These are phyloP conservation scores for Salpingus planirostris DNA, from an alignment of 2,888 invertebrate genomes.

Conservation along the genomic window DNA sequence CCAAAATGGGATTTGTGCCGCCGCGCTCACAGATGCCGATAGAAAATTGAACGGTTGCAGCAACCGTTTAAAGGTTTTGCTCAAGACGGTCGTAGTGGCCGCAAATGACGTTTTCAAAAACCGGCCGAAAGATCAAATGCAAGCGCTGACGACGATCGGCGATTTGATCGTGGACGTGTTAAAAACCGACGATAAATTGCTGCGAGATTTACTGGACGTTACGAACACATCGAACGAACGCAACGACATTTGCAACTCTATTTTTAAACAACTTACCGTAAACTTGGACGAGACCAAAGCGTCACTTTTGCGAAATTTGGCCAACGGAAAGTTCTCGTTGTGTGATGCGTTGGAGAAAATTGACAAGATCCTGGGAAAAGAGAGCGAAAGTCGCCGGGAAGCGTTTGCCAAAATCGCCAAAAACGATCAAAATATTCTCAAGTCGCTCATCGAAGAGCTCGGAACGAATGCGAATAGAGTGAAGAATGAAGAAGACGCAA, in stretches of 20 bases:
- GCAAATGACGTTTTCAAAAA: slow-evolving; percentile 40
- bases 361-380: slow-evolving; percentile 51
- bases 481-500: slow-evolving; percentile 57
- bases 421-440: slow-evolving; percentile 51
- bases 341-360: slow-evolving; percentile 54
- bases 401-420: slow-evolving; percentile 54
- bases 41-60: slow-evolving; percentile 30
- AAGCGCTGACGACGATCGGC: slow-evolving; percentile 35
- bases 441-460: slow-evolving; percentile 45
- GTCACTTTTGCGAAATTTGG: slow-evolving; percentile 46
- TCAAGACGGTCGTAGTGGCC: slow-evolving; percentile 37
- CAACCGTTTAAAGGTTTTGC: slow-evolving; percentile 33
- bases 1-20: slow-evolving; percentile 21
- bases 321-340: slow-evolving; percentile 33
- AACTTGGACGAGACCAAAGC: slow-evolving; percentile 52
- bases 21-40: slow-evolving; percentile 29
- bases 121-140: slow-evolving; percentile 38
- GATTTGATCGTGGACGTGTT: slow-evolving; percentile 33
- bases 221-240: slow-evolving; percentile 36
- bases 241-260: slow-evolving; percentile 33
- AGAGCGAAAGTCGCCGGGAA: slow-evolving; percentile 6
- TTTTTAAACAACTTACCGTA: slow-evolving; percentile 40
- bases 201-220: slow-evolving; percentile 32
- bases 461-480: slow-evolving; percentile 30
- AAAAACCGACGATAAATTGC: slow-evolving; percentile 26